Percentiles rank a stretch among this genome's conserved stretches.
These are phyloP conservation scores for Aphaenogaster rudis DNA, from an alignment of 1,140 invertebrate genomes.

Conservation along the genomic window DNA sequence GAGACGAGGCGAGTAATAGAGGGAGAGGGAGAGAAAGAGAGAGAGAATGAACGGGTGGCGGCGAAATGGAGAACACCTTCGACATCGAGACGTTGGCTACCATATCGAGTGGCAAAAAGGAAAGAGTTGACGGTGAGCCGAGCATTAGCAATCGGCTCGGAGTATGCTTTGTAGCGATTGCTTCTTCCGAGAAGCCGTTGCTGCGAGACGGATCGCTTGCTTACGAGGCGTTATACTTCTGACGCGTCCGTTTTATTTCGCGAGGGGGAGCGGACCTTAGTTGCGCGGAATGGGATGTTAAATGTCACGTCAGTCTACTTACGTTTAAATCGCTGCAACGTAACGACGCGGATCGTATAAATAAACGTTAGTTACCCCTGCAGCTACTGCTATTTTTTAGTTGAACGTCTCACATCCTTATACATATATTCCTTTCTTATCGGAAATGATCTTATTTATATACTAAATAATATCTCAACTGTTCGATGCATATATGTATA, in stretches of 20 bases:
- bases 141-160: slow-evolving; percentile 59
- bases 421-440: slow-evolving; percentile 9
- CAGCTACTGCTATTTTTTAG: background rate
- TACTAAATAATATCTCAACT: slow-evolving; percentile 28
- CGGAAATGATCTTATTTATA: slow-evolving; percentile 19
- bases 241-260: slow-evolving; percentile 50
- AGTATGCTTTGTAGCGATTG: slow-evolving; percentile 59
- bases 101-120: slow-evolving; percentile 57
- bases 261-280: background rate
- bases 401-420: background rate
- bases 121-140: slow-evolving; percentile 40
- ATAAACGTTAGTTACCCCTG: background rate
- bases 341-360: slow-evolving; percentile 35
- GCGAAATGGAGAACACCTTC: slow-evolving; percentile 63
- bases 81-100: slow-evolving; percentile 72
- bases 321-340: slow-evolving; percentile 51
- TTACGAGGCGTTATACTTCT: slow-evolving; percentile 60
- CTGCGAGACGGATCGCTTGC: slow-evolving; percentile 55
- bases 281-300: slow-evolving; percentile 47
- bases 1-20: slow-evolving; percentile 48
- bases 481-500: background rate
- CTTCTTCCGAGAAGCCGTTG: slow-evolving; percentile 55
- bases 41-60: slow-evolving; percentile 25
- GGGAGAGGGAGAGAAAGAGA: slow-evolving; percentile 21
- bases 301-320: slow-evolving; percentile 59